Evolutionary conservation across 2,113 vertebrate species (phyloP).

Genomic region (Poecilia latipinna): DNA sequence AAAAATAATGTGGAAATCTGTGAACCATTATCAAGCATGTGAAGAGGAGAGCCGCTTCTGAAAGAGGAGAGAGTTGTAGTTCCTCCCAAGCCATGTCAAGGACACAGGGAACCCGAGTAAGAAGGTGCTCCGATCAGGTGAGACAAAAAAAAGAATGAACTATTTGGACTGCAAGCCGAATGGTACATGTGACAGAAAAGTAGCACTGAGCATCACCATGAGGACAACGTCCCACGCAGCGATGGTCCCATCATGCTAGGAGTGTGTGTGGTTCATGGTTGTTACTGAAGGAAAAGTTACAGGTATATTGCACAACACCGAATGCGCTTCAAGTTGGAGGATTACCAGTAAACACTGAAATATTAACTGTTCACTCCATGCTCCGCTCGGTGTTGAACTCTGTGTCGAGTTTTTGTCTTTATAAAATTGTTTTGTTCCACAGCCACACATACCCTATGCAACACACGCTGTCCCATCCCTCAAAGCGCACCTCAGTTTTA

Average conservation of each 20-base stretch:
- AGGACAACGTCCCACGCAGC: neutral
- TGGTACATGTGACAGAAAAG: neutral
- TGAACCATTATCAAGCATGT: too few species aligned
- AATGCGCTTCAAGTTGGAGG: neutral
- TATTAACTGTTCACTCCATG: neutral
- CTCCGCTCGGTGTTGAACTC: too few species aligned
- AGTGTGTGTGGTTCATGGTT: neutral
- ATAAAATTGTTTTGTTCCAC: neutral
- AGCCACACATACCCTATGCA: constrained; percentile 16
- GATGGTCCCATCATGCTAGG: neutral
- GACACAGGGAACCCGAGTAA: neutral
- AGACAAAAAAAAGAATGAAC: neutral
- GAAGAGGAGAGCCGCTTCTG: too few species aligned
- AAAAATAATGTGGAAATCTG: too few species aligned
- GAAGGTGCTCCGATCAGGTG: neutral
- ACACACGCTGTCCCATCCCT: neutral
- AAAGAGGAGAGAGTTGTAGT: too few species aligned
- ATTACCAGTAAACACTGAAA: neutral
- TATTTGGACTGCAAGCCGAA: neutral
- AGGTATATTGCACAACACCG: too few species aligned
- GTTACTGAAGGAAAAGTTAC: too few species aligned
- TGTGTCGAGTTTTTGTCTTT: neutral
- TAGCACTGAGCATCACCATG: neutral
- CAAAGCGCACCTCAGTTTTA: constrained; percentile 13
- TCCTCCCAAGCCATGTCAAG: too few species aligned